Percentiles rank a stretch among this genome's conserved stretches.
These are phyloP conservation scores for Philopotamus ludificatus DNA, from an alignment of 1,140 invertebrate species.

Conservation along the genomic window DNA sequence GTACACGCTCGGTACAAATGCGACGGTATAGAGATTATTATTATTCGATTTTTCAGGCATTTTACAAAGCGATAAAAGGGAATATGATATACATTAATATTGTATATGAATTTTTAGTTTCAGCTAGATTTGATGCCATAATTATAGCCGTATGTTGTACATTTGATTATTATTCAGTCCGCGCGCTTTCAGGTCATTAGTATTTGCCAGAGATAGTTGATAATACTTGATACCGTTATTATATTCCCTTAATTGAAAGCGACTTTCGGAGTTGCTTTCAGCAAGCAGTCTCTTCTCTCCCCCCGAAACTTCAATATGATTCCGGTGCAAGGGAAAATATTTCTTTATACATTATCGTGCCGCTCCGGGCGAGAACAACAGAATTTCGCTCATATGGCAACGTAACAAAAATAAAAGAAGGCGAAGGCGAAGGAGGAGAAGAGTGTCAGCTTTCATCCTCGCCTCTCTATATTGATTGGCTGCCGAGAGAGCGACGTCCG, in stretches of 20 bases:
- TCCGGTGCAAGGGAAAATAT: constrained; percentile 17
- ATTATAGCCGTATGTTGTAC: too few species aligned
- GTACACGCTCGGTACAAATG: not conserved
- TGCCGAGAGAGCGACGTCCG: constrained; percentile 20
- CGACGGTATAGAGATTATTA: not conserved
- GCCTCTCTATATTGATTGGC: constrained; percentile 34
- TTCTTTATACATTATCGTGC: constrained; percentile 26
- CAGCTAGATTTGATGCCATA: too few species aligned
- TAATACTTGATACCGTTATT: constrained; percentile 4
- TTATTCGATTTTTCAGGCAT: too few species aligned
- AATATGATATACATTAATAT: too few species aligned
- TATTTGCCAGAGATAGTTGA: not conserved
- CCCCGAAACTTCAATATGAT: constrained; percentile 4
- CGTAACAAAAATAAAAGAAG: constrained; percentile 32
- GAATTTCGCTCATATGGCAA: constrained; percentile 26
- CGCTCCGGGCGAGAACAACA: constrained; percentile 28
- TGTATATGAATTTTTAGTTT: too few species aligned
- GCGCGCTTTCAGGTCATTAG: not conserved
- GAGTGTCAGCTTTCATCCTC: constrained; percentile 36
- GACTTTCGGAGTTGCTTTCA: constrained; percentile 1
- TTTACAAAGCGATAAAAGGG: too few species aligned
- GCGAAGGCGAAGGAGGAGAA: too few species aligned
- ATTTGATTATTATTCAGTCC: not conserved
- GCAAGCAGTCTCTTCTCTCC: not conserved
- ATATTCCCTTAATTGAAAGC: constrained; percentile 14